These are phyloP conservation scores for Syngnathus rostellatus DNA, from an alignment of 2,797 vertebrate genomes.

Conservation along the genomic window DNA sequence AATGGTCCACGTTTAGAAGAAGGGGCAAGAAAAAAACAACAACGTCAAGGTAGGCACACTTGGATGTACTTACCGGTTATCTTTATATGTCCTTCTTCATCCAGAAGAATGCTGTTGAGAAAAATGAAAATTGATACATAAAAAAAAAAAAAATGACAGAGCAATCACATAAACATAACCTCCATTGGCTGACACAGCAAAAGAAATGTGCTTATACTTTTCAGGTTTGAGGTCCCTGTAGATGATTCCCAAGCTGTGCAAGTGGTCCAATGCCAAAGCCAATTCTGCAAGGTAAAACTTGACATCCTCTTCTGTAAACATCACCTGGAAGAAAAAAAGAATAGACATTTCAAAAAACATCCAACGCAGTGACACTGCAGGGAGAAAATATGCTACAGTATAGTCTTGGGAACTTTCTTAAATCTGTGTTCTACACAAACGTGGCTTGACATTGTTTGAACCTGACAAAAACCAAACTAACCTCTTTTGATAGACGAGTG, in stretches of 20 bases:
- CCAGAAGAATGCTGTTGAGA: slow-evolving; percentile 83
- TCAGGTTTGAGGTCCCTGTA: slow-evolving; percentile 96
- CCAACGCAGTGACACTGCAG: too few relatives aligned
- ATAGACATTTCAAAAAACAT: background rate
- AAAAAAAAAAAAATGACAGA: background rate
- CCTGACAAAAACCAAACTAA: slow-evolving; percentile 32
- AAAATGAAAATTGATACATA: slow-evolving; percentile 6
- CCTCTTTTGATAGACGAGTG: slow-evolving; percentile 95
- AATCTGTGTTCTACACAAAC: background rate
- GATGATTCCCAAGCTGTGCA: slow-evolving; percentile 93
- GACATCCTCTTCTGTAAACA: slow-evolving; percentile 98
- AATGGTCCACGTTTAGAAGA: background rate
- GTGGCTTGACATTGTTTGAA: background rate
- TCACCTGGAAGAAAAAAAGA: slow-evolving; percentile 71
- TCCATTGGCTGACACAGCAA: background rate
- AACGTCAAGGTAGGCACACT: background rate
- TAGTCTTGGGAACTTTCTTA: background rate
- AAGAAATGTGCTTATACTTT: slow-evolving; percentile 68
- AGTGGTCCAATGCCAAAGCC: slow-evolving; percentile 91
- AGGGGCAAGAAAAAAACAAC: background rate
- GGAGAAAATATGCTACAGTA: background rate
- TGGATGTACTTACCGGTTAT: slow-evolving; percentile 80
- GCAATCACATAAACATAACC: background rate
- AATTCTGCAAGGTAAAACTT: slow-evolving; percentile 97
- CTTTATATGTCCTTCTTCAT: slow-evolving; percentile 94